Conservation (phyloP, 2,113 vertebrate species). For the Smithornis capensis region DNA sequence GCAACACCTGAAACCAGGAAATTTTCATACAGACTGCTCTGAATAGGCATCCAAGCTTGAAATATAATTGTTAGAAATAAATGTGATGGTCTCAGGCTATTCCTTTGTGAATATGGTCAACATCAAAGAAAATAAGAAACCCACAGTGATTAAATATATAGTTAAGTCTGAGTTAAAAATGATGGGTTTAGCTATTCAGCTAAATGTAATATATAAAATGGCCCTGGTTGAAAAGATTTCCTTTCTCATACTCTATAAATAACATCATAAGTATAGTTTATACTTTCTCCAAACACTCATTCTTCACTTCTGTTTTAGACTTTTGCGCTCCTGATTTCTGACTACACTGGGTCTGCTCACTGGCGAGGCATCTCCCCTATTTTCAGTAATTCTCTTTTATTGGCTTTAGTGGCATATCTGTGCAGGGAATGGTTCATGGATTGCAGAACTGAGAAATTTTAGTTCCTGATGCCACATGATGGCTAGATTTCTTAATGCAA, state of each 20-base stretch:
- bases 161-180: neutral
- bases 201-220: neutral
- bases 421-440: neutral
- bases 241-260: neutral
- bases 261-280: neutral
- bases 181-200: neutral
- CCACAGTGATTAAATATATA: neutral
- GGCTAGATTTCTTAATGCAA: neutral
- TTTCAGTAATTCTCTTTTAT: neutral
- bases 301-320: neutral
- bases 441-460: neutral
- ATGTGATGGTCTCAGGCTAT: neutral
- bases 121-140: neutral
- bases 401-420: neutral
- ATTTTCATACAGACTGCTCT: neutral
- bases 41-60: neutral
- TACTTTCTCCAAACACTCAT: neutral
- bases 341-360: neutral
- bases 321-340: neutral
- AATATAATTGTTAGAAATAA: neutral
- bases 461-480: neutral
- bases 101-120: neutral
- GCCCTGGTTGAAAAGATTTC: neutral
- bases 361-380: neutral
- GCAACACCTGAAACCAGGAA: neutral